Evolutionary conservation across 2,888 invertebrate species (phyloP), one percentile per base, ranked within the genome.

Genomic region (Lamellibrachia columna): DNA sequence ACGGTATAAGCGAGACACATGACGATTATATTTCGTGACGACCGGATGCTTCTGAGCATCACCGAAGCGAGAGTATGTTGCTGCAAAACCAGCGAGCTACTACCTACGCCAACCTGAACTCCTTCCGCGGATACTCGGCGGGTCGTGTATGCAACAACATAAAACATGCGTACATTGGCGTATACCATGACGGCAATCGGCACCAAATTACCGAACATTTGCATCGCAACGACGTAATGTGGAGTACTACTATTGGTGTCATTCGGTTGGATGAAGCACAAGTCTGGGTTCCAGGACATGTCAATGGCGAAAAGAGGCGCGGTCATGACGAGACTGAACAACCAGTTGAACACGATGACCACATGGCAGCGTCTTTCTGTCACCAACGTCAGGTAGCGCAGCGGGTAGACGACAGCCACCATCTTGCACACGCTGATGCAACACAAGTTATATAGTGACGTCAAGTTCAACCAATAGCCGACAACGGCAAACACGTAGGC

Each of bases 291-390:
- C 75, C 75, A 75, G 22, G 75, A 22, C 75, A 75, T 75, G 2
- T 75, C 75, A 22, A 75, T 75, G 75, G 75, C 15, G 75, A 6
- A 75, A 4, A 75, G 75, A 22, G 75, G 75, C 22, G 6, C 22
- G 75, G 75, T 22, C 3, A 75, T 22, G 2, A 75, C 2, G 1
- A 75, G 75, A 75, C 75, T 22, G 75, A 75, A 11, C 22, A 75
- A 90, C 40, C 40, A 92, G n/a, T 11, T 75, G 60, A 11, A 91
- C 7, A n/a, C 91, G 7, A 58, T 93, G 90, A 22, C 55, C 15
- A 75, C 75, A 4, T 75, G n/a, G 22, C 75, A 75, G 15, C 75
- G 22, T 75, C 75, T 75, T 75, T 75, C 75, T 11, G 75, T 75
- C 75, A 75, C 22, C 75, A 75, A 2, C 75, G 52, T 75, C 75